Percentiles rank a stretch among this genome's conserved stretches.
These are phyloP conservation scores for Anthoscopus minutus DNA, from an alignment of 2,113 vertebrate species.

Conservation along the genomic window DNA sequence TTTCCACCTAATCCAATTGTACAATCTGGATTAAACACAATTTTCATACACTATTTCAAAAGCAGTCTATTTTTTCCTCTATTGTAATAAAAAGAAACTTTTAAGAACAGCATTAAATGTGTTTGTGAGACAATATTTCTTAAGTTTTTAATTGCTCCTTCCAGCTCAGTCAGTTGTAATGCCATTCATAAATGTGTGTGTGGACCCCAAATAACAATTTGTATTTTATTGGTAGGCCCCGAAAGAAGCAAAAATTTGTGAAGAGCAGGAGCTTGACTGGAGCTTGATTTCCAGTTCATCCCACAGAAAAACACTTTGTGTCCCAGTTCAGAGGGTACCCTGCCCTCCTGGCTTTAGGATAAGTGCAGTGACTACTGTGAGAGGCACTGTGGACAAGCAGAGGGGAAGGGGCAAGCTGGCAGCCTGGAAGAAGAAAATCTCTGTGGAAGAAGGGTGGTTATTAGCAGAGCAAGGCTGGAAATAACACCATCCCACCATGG, in stretches of 20 bases:
- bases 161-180: neutral
- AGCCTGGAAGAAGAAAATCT: neutral
- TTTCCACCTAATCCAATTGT: neutral
- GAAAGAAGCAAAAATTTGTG: neutral
- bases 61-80: neutral
- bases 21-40: neutral
- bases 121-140: neutral
- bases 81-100: neutral
- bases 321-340: neutral
- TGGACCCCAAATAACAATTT: neutral
- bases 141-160: neutral
- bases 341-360: neutral
- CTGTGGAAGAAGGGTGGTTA: neutral
- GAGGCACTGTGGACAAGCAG: rapidly evolving
- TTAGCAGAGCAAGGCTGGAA: neutral
- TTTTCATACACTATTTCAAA: neutral
- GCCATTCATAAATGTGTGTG: rapidly evolving
- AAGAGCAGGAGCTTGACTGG: neutral
- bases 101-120: neutral
- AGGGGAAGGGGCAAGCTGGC: rapidly evolving
- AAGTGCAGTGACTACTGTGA: neutral
- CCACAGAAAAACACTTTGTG: neutral
- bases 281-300: neutral
- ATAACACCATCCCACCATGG: neutral
- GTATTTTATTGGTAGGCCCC: neutral